Percentiles rank a stretch among this genome's conserved stretches.
phyloP scores from a whole-genome alignment of 2,797 vertebrate species.

The Myotis vivesi region DNA sequence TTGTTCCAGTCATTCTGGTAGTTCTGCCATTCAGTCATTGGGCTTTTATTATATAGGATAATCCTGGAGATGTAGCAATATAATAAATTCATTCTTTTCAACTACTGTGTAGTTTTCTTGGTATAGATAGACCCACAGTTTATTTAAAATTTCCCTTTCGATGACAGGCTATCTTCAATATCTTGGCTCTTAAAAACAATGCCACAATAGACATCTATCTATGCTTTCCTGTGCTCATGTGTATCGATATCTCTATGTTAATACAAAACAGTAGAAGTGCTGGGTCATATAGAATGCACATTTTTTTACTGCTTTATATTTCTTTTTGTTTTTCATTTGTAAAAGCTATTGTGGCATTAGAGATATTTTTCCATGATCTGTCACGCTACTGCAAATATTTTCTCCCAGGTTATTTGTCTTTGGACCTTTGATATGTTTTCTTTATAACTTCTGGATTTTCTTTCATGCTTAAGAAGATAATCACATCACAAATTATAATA shows the following conservation, averaged over 20 bases:
- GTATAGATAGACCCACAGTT: neutral
- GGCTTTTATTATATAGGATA: neutral
- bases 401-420: neutral
- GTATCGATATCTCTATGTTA: neutral
- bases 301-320: neutral
- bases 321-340: neutral
- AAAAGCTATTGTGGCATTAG: neutral
- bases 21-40: no score
- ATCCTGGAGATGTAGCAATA: neutral
- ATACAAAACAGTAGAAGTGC: neutral
- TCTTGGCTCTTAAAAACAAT: neutral
- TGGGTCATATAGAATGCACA: neutral
- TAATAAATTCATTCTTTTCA: neutral
- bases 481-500: neutral
- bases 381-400: conserved; percentile 17
- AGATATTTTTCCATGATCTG: conserved; percentile 2
- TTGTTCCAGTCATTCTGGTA: no score
- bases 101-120: neutral
- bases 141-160: neutral
- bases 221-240: neutral
- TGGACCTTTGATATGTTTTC: neutral
- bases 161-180: neutral
- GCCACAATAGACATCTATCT: neutral
- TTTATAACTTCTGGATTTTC: neutral
- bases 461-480: conserved; percentile 25